Percentiles rank a stretch among this genome's conserved stretches.
Evolutionary conservation across 1,140 invertebrate species (phyloP).

Genomic region (Gryllus bimaculatus): DNA sequence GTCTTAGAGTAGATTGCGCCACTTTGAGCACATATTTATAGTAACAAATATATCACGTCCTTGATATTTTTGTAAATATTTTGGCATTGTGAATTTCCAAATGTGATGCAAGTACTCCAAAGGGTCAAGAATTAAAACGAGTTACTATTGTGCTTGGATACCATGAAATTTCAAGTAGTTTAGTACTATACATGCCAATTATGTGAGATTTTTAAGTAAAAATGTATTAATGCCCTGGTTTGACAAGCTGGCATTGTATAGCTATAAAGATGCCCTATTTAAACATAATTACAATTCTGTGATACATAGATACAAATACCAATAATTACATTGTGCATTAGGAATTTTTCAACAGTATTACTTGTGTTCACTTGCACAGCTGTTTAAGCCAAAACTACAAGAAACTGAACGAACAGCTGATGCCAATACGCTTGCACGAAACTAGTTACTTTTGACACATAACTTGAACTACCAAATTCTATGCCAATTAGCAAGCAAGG

Average conservation of each 20-base stretch:
- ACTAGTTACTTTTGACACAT: background rate
- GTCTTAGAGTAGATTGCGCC: background rate
- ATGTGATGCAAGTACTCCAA: background rate
- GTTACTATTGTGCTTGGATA: background rate
- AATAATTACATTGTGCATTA: background rate
- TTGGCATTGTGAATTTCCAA: background rate
- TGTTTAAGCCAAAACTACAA: background rate
- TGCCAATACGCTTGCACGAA: background rate
- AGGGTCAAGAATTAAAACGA: background rate
- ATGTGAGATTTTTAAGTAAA: background rate
- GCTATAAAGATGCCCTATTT: background rate
- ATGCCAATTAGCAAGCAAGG: constrained; percentile 3
- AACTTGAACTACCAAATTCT: background rate
- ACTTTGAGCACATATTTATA: background rate
- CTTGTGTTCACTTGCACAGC: constrained; percentile 1
- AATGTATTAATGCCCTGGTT: background rate
- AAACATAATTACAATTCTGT: background rate
- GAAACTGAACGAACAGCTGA: background rate
- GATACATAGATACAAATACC: constrained; percentile 1
- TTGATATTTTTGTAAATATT: background rate
- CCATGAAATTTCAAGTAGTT: background rate
- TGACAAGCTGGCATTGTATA: background rate
- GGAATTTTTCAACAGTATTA: background rate
- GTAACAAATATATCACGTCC: constrained; percentile 1
- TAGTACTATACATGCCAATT: background rate